Percentiles rank a stretch among this genome's conserved stretches.
Conservation (phyloP, 2,888 invertebrate genomes). For the Formica aserva region DNA sequence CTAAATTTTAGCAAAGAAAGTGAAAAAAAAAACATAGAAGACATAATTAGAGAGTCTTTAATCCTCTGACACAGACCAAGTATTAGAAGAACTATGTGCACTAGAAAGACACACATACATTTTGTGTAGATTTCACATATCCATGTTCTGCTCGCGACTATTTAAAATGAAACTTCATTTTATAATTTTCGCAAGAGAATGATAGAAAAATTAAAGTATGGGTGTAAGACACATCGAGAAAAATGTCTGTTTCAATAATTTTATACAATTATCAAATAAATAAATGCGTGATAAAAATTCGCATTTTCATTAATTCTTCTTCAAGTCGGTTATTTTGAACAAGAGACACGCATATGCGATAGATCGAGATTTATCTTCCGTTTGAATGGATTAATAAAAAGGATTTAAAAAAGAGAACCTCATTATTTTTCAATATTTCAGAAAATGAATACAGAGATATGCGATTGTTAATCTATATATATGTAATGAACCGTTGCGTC, state of each 20-base stretch:
- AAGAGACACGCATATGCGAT: not conserved
- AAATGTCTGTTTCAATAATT: constrained; percentile 2
- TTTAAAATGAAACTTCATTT: constrained; percentile 26
- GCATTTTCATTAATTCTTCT: not conserved
- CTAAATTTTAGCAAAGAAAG: constrained; percentile 22
- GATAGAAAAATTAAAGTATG: constrained; percentile 24
- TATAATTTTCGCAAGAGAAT: constrained; percentile 20
- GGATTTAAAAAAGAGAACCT: not conserved
- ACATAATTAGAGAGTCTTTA: constrained; percentile 40
- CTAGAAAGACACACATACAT: constrained; percentile 9
- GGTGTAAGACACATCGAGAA: constrained; percentile 6
- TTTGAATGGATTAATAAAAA: not conserved
- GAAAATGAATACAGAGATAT: not conserved
- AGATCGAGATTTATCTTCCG: not conserved
- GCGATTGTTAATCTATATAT: not conserved
- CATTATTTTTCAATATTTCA: not conserved
- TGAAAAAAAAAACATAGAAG: not conserved
- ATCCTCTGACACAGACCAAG: constrained; percentile 62
- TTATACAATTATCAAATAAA: not conserved
- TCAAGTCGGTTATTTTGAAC: not conserved
- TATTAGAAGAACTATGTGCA: constrained; percentile 37
- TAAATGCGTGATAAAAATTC: not conserved
- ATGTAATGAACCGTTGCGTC: not conserved
- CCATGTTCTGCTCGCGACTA: constrained; percentile 72
- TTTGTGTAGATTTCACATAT: constrained; percentile 76